Evolutionary conservation across 2,113 vertebrate species (phyloP).

Genomic region (Orycteropus afer): DNA sequence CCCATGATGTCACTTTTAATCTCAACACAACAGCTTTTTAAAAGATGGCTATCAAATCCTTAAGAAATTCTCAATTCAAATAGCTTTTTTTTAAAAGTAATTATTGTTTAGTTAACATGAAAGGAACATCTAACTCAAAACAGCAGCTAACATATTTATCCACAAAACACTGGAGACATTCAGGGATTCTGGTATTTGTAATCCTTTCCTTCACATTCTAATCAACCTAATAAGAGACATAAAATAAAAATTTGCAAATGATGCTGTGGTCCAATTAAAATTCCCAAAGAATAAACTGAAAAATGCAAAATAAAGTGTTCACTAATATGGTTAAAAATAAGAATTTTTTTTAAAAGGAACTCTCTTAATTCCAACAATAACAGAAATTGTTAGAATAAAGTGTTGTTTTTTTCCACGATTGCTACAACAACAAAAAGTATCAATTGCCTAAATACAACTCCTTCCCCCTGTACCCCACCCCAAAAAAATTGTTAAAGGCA

Average conservation of each 20-base stretch:
- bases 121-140: not conserved
- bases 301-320: conserved; percentile 3
- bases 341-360: not conserved
- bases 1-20: not conserved
- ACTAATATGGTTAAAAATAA: conserved; percentile 8
- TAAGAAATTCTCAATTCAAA: conserved; percentile 20
- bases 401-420: conserved; percentile 2
- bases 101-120: not conserved
- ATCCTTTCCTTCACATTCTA: not conserved
- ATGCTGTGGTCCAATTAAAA: not conserved
- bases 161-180: not conserved
- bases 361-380: not conserved
- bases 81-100: not conserved
- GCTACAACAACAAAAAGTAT: not conserved
- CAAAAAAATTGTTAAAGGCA: not conserved
- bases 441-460: conserved; percentile 10
- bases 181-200: not conserved
- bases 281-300: not conserved
- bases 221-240: not conserved
- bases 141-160: not conserved
- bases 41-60: not conserved
- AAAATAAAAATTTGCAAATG: conserved; percentile 6
- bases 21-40: not conserved
- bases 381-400: not conserved
- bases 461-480: not conserved